Evolutionary conservation across 2,888 invertebrate genomes (phyloP).

Genomic region (Palloptera scutellata): DNA sequence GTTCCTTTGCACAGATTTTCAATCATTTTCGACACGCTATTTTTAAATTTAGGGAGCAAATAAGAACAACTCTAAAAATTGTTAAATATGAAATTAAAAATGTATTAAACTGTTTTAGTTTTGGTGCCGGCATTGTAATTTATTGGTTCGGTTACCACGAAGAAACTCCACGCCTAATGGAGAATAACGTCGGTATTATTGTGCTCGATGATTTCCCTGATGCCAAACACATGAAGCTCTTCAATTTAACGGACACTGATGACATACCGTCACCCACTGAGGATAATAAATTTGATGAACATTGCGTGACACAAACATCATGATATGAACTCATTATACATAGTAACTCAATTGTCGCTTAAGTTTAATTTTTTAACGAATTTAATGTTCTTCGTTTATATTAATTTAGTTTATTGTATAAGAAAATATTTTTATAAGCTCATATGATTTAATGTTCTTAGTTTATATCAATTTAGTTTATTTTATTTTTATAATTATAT

Average conservation of each 20-base stretch:
- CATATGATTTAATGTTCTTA: no score
- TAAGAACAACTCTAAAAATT: neutral
- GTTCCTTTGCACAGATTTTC: no score
- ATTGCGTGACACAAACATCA: neutral
- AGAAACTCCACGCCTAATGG: slow-evolving; percentile 66
- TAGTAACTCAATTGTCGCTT: no score
- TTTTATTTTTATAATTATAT: no score
- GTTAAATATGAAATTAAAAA: neutral
- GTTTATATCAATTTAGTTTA: no score
- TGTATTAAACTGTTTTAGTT: slow-evolving; percentile 64
- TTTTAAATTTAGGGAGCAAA: no score
- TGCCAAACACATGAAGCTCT: slow-evolving; percentile 63
- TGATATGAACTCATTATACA: neutral
- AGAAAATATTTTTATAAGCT: no score
- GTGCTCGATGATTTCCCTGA: slow-evolving; percentile 68
- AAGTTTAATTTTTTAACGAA: no score
- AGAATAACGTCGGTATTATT: slow-evolving; percentile 71
- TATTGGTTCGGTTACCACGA: slow-evolving; percentile 94
- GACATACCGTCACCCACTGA: neutral
- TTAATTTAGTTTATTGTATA: no score
- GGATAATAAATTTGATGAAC: no score
- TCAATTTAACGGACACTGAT: slow-evolving; percentile 40
- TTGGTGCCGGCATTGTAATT: slow-evolving; percentile 92
- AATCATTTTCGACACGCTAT: no score
- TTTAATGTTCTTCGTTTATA: no score